Base-by-base conservation (phyloP, 2,113 vertebrate genomes). In the Siniperca chuatsi region DNA sequence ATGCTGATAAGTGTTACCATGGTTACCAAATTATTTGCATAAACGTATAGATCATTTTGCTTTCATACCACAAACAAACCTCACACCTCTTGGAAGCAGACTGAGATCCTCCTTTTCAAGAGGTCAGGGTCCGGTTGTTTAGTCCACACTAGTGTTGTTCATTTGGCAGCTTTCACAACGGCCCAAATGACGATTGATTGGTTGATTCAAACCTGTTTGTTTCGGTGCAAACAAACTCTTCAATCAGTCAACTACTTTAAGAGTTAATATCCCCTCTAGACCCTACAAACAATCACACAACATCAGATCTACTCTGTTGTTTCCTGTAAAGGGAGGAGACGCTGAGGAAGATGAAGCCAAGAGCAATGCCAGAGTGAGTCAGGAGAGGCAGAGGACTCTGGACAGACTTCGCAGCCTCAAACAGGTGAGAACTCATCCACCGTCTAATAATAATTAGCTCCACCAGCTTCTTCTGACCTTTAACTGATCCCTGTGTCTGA, bases 351-450 rank as follows among this genome's bases (percentile, higher is more conserved):
- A 97, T 13, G 97, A 99, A 78, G 97, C 96, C 78, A 95, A 91
- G 90, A 97, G 93, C 86, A 98, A 92, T 48, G 95, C 94, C 68
- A 96, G 96, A 93, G 96, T 99, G 92, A 97, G 96, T 90, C 97
- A 97, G 89, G 98, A 99, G 66, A 96, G 98, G 55, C 97, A 98
- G 94, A 97, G 94, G 91, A 99, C 98, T 6, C 93, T 99, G 92
- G 98, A 99, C 85, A 93, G 98, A 90, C 97, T 99, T 33, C 97
- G 97, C 82, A 97, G 96, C 65, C 98, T 98, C 93, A 98, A 97
- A 92, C 98, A 99, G 97, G 98, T 99, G 90, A 89, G 46, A 21
- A 0, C 9, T 54, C 73, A 0, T 6, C 8, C 16, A 2, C 67
- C 0, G 18, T 15, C 52, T 42, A 5, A 10, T 1, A 15, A 15